A percentile compares a stretch with the other conserved stretches of the same genome.
phyloP scores from a whole-genome alignment of 2,797 vertebrate genomes.

The Calcarius lapponicus region DNA sequence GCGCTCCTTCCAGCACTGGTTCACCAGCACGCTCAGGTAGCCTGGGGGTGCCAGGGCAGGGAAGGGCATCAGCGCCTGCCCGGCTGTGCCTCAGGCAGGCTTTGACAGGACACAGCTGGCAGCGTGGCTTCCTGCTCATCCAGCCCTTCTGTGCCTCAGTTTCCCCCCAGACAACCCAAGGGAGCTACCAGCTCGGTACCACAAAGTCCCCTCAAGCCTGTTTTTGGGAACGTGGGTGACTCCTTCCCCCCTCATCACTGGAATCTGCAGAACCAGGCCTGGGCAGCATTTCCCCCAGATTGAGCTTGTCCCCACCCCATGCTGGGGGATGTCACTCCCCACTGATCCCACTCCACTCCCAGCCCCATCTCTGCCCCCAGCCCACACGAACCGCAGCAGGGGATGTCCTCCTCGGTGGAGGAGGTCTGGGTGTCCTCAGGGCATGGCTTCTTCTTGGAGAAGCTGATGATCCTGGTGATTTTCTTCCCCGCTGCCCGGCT shows the following conservation, averaged over 20 bases:
- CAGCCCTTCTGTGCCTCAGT: background rate
- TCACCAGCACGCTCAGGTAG: slow-evolving; percentile 88
- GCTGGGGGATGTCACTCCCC: background rate
- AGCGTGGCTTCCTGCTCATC: fast-evolving
- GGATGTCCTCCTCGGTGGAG: slow-evolving; percentile 84
- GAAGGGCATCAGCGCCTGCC: background rate
- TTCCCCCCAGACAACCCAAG: background rate
- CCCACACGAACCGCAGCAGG: slow-evolving; percentile 85
- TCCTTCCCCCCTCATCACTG: fast-evolving
- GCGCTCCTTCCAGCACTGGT: slow-evolving; percentile 93
- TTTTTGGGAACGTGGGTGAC: background rate
- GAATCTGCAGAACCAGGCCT: background rate
- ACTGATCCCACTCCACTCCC: fast-evolving
- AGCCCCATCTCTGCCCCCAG: background rate
- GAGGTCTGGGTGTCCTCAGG: slow-evolving; percentile 80
- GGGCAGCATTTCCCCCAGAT: fast-evolving
- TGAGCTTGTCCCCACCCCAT: background rate
- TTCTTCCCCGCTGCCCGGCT: slow-evolving; percentile 94
- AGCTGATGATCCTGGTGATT: slow-evolving; percentile 97
- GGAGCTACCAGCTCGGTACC: background rate
- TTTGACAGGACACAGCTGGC: background rate
- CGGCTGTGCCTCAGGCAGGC: fast-evolving
- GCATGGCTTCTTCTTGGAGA: slow-evolving; percentile 92
- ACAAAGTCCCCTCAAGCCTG: background rate
- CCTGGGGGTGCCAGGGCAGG: slow-evolving; percentile 73